phyloP scores from a whole-genome alignment of 2,797 vertebrate genomes.

The Falco berigora region DNA sequence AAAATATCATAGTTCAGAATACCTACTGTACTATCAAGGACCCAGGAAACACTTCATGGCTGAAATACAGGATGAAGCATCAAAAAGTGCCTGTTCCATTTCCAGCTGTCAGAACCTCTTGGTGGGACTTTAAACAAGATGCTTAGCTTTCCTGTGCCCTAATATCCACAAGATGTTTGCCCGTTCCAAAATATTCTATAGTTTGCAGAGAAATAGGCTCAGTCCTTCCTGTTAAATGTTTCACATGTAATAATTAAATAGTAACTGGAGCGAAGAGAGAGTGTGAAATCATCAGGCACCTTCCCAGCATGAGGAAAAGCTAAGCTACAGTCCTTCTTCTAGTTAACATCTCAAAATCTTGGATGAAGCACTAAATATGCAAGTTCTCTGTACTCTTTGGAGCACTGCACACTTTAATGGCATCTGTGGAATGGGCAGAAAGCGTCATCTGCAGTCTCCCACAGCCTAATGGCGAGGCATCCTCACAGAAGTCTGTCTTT shows the following conservation, averaged over 20 bases:
- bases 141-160: neutral
- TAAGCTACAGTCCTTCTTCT: neutral
- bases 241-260: neutral
- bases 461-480: neutral
- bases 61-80: neutral
- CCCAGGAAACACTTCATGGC: neutral
- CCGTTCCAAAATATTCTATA: neutral
- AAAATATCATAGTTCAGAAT: neutral
- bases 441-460: neutral
- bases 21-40: neutral
- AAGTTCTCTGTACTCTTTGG: neutral
- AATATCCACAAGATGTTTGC: neutral
- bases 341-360: neutral
- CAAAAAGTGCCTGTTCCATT: neutral
- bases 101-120: neutral
- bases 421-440: neutral
- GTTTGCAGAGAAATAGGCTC: neutral
- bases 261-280: neutral
- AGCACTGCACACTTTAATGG: neutral
- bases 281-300: neutral
- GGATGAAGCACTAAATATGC: neutral
- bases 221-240: neutral
- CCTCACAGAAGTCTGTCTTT: neutral
- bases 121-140: neutral
- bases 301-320: neutral